Base-by-base conservation (phyloP, 2,113 vertebrate species). In the Anolis carolinensis region DNA sequence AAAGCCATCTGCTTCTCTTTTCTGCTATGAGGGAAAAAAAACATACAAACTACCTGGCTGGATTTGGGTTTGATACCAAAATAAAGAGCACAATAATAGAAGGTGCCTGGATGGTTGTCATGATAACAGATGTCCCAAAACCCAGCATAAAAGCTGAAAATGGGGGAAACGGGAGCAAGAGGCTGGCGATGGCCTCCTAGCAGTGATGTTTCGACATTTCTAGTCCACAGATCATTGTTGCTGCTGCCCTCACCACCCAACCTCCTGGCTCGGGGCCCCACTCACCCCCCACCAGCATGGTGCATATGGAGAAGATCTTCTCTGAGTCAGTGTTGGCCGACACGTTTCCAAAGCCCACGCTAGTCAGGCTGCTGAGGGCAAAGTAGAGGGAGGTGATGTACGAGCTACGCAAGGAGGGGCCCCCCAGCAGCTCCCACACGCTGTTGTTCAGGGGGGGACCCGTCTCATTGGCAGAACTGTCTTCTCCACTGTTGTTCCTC, bases 271-370 rank as follows among this genome's bases (percentile, higher is more conserved):
- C 0, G 25, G 27, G 34, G 72, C 32, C 34, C 14, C 71, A 77
- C 95, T 92, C 92, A 96, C 95, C 95, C 34, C 95, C 95, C 20
- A 96, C 93, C 36, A 96, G 91, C 95, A 96, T 96, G 90, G 95
- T 95, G 82, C 95, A 96, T 84, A 96, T 95, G 89, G 95, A 96
- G 92, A 96, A 96, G 73, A 96, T 95, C 89, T 96, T 96, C 89
- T 96, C 95, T 0, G 95, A 94, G 92, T 96, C 95, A 0, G 95
- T 96, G 90, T 96, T 96, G 83, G 95, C 95, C 0, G 95, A 96
- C 85, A 96, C 95, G 0, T 96, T 96, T 89, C 95, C 95, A 2
- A 96, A 96, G 63, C 95, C 95, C 81, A 96, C 95, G 2, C 95
- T 96, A 84, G 95, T 96, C 80, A 96, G 90, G 84, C 95, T 96